Evolutionary conservation across 1,140 invertebrate species (phyloP).

Genomic region (Brachionus plicatilis): DNA sequence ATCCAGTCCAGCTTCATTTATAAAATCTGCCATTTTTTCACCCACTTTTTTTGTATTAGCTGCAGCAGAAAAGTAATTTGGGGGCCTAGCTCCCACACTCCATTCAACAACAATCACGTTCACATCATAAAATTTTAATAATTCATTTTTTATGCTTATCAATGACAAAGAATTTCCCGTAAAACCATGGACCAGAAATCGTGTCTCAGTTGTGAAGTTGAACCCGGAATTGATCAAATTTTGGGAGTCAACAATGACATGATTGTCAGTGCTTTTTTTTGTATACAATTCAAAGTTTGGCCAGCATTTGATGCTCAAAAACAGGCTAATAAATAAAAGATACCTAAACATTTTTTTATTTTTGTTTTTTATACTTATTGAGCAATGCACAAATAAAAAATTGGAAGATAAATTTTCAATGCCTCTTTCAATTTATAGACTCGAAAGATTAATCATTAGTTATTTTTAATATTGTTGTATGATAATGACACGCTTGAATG

Average conservation of each 20-base stretch:
- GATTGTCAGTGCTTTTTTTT: neutral
- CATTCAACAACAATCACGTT: constrained; percentile 36
- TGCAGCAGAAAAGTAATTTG: constrained; percentile 64
- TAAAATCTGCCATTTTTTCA: constrained; percentile 70
- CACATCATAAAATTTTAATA: constrained; percentile 42
- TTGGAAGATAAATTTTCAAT: too few species aligned
- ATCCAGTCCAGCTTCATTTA: constrained; percentile 36
- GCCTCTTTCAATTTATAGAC: too few species aligned
- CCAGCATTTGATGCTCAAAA: neutral
- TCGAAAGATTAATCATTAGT: too few species aligned
- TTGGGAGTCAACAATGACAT: neutral
- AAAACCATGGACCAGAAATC: constrained; percentile 24
- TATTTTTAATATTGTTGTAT: too few species aligned
- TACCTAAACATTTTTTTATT: neutral
- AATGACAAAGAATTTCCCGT: constrained; percentile 35
- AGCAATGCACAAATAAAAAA: too few species aligned
- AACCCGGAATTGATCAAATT: neutral
- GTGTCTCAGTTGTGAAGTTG: neutral
- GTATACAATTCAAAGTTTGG: constrained; percentile 29
- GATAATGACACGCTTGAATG: too few species aligned
- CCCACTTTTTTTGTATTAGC: constrained; percentile 71
- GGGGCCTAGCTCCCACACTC: neutral
- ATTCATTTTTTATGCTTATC: constrained; percentile 45
- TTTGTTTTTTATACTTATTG: too few species aligned
- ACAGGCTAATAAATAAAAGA: neutral